Conservation (phyloP, 2,888 invertebrate genomes). For the Stenodera caucasica region DNA sequence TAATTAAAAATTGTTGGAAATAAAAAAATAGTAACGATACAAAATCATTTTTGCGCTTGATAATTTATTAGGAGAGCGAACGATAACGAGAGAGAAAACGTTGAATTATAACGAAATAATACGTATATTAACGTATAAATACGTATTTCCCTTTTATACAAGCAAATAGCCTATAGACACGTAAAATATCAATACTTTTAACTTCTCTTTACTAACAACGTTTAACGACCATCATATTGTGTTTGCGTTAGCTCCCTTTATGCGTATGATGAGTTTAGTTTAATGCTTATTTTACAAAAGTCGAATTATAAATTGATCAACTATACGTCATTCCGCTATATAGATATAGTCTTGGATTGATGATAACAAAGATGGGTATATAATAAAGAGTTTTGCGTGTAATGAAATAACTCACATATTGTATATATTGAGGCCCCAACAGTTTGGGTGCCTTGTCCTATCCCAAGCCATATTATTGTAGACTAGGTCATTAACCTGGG, state of each 20-base stretch:
- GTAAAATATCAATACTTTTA: conserved; percentile 37
- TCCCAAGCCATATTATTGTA: conserved; percentile 52
- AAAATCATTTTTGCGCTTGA: too few relatives aligned
- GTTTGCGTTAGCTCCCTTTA: conserved; percentile 33
- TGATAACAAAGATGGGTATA: conserved; percentile 22
- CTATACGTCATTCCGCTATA: conserved; percentile 15
- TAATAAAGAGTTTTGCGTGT: conserved; percentile 21
- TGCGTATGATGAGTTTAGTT: conserved; percentile 23
- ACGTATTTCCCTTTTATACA: conserved; percentile 5
- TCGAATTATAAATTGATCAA: conserved; percentile 13
- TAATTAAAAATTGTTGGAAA: too few relatives aligned
- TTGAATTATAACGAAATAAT: conserved; percentile 1
- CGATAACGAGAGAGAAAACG: background rate
- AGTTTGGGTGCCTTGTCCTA: conserved; percentile 51
- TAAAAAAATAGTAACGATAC: too few relatives aligned
- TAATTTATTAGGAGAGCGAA: too few relatives aligned
- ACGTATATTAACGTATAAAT: conserved; percentile 6
- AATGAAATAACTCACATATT: conserved; percentile 22
- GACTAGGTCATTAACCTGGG: conserved; percentile 53
- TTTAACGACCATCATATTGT: conserved; percentile 33
- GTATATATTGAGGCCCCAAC: conserved; percentile 30
- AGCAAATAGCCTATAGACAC: conserved; percentile 30
- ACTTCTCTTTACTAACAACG: conserved; percentile 18
- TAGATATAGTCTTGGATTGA: background rate
- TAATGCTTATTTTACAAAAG: conserved; percentile 20